phyloP scores from a whole-genome alignment of 2,888 invertebrate species.

The Odontocolon sp. region DNA sequence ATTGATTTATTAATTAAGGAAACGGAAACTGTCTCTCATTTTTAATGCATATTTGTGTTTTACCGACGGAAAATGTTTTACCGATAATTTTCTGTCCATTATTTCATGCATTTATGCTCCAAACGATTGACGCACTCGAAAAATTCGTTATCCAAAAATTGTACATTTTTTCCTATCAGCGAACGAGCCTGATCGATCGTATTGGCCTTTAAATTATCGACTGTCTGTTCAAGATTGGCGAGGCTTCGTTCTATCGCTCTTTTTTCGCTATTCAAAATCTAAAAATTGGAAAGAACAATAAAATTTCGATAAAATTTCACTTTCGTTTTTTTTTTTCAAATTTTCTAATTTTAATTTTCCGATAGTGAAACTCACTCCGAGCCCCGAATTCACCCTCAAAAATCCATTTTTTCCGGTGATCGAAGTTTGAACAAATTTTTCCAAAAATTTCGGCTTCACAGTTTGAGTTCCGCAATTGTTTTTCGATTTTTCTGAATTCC shows the following conservation, averaged over 20 bases:
- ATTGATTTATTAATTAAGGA: too few relatives aligned
- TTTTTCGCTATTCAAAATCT: slow-evolving; percentile 74
- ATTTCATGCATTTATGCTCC: slow-evolving; percentile 35
- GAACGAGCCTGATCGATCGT: slow-evolving; percentile 66
- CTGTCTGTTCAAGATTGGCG: slow-evolving; percentile 68
- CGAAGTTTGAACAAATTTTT: slow-evolving; percentile 66
- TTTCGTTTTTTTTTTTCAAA: not conserved
- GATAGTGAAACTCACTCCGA: slow-evolving; percentile 57
- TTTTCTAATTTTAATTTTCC: not conserved
- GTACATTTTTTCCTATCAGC: slow-evolving; percentile 64
- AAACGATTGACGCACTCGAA: slow-evolving; percentile 66
- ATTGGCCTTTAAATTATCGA: slow-evolving; percentile 66
- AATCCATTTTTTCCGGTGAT: slow-evolving; percentile 63
- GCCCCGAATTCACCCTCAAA: slow-evolving; percentile 65
- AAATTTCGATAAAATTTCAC: not conserved
- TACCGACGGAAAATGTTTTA: too few relatives aligned
- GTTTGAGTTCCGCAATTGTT: slow-evolving; percentile 69
- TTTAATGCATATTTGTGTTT: too few relatives aligned
- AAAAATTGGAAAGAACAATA: slow-evolving; percentile 17
- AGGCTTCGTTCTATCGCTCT: slow-evolving; percentile 73
- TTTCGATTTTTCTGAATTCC: slow-evolving; percentile 63
- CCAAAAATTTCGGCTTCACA: slow-evolving; percentile 52
- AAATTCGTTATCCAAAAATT: slow-evolving; percentile 66
- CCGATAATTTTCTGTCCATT: not conserved
- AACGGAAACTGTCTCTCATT: too few relatives aligned